Conservation (phyloP, 2,888 invertebrate genomes). For the Endomychus coccineus region DNA sequence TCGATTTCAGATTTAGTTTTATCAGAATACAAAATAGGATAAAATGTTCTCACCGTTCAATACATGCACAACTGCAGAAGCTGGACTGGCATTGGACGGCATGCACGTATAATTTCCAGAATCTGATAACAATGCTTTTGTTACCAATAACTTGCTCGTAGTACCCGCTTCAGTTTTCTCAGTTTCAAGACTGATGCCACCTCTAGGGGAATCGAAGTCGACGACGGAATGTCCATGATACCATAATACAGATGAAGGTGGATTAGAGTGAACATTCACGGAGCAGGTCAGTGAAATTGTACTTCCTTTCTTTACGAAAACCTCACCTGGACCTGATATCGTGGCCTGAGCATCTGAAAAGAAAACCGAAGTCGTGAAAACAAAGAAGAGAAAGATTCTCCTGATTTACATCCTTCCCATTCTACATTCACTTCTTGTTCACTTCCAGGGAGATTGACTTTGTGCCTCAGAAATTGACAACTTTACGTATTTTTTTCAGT, state of each 20-base stretch:
- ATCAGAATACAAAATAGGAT: too few species aligned
- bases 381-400: too few species aligned
- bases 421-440: too few species aligned
- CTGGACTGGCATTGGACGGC: slow-evolving; percentile 75
- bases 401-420: too few species aligned
- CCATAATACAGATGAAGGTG: slow-evolving; percentile 74
- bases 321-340: slow-evolving; percentile 78
- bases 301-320: slow-evolving; percentile 84
- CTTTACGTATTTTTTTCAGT: too few species aligned
- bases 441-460: too few species aligned
- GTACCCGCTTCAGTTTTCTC: slow-evolving; percentile 78
- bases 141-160: slow-evolving; percentile 73
- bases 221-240: slow-evolving; percentile 76
- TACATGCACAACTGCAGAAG: slow-evolving; percentile 76
- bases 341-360: slow-evolving; percentile 77
- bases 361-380: too few species aligned
- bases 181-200: slow-evolving; percentile 80
- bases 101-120: slow-evolving; percentile 88
- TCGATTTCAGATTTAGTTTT: too few species aligned
- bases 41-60: slow-evolving; percentile 60
- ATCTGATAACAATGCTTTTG: slow-evolving; percentile 75
- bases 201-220: slow-evolving; percentile 75
- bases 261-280: slow-evolving; percentile 78
- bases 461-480: too few species aligned
- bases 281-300: slow-evolving; percentile 84